Base-by-base conservation (phyloP, 2,888 invertebrate species). In the Nemapogon koenigi region DNA sequence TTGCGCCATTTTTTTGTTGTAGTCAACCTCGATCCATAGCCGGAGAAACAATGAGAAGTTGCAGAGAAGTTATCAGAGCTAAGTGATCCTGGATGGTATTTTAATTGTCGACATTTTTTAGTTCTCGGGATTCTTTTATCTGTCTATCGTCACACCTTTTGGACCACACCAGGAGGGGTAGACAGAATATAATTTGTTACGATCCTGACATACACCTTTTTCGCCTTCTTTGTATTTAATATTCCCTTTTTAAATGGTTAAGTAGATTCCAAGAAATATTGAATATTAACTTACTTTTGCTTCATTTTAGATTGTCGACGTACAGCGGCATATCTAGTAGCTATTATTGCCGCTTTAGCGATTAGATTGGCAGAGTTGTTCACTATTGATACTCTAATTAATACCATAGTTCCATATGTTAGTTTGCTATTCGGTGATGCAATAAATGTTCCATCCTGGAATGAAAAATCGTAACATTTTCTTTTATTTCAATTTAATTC, bases 341-440 rank as follows among this genome's bases (percentile, higher is more conserved):
- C 94, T 44, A 96, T 93, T 0, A 93, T 94, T 1, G 84, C 84
- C 0, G 94, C 90, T 57, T 88, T 87, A 2, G 89, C 85, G 38
- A 97, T 68, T 46, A 85, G 84, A 41, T 79, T 81, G 0, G 88
- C 83, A 37, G 87, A 83, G 51, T 85, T 88, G 44, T 84, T 83
- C 2, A 94, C 86, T 25, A 97, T 83, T 8, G 87, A 82, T 1
- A 94, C 92, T 36, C 97, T 81, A 0, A 96, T 92, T 59, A 92
- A 91, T 61, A 97, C 89, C 95, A 95, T 95, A 0, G 91, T 90
- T 4, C 93, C 94, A 55, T 95, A 95, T 0, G 91, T 88, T 27
- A 94, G 68, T 57, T 94, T 93, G 43, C 86, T 86, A 53, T 88
- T 89, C 3, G 86, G 82, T 0, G 92, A 85, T 42, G 88, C 86